A percentile compares a stretch with the other conserved stretches of the same genome.
phyloP scores from a whole-genome alignment of 2,888 invertebrate genomes.

The Rapana venosa region DNA sequence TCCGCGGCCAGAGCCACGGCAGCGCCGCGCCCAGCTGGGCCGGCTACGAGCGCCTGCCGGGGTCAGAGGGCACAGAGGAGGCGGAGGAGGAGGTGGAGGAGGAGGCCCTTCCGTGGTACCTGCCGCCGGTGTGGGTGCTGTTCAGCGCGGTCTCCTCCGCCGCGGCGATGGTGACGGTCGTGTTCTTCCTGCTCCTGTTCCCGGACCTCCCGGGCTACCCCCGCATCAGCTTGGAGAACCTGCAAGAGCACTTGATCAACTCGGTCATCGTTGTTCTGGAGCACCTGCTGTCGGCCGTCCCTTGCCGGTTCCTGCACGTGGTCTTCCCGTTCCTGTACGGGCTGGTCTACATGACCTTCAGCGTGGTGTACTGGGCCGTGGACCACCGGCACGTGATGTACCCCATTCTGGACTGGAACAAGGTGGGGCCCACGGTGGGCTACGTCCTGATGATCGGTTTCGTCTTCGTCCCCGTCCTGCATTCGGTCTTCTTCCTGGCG shows the following conservation, averaged over 20 bases:
- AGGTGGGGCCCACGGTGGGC: slow-evolving; percentile 61
- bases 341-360: slow-evolving; percentile 67
- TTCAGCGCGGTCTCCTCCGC: slow-evolving; percentile 59
- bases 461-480: slow-evolving; percentile 62
- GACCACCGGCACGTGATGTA: slow-evolving; percentile 71
- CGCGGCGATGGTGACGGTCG: slow-evolving; percentile 67
- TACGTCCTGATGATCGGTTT: slow-evolving; percentile 59
- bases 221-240: slow-evolving; percentile 50
- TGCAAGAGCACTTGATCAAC: slow-evolving; percentile 71
- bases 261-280: slow-evolving; percentile 70
- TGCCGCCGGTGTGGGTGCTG: slow-evolving; percentile 64
- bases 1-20: not conserved
- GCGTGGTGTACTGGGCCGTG: slow-evolving; percentile 67
- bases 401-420: slow-evolving; percentile 72
- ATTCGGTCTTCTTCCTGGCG: slow-evolving; percentile 60
- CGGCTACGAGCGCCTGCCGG: not conserved
- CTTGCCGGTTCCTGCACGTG: slow-evolving; percentile 68
- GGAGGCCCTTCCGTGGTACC: slow-evolving; percentile 45
- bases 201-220: slow-evolving; percentile 45
- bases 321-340: slow-evolving; percentile 67
- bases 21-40: not conserved
- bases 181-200: slow-evolving; percentile 69
- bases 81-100: not conserved
- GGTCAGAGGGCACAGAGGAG: not conserved
- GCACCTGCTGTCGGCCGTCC: slow-evolving; percentile 63